Conservation (phyloP, 1,140 invertebrate genomes). For the Penaeus vannamei region DNA sequence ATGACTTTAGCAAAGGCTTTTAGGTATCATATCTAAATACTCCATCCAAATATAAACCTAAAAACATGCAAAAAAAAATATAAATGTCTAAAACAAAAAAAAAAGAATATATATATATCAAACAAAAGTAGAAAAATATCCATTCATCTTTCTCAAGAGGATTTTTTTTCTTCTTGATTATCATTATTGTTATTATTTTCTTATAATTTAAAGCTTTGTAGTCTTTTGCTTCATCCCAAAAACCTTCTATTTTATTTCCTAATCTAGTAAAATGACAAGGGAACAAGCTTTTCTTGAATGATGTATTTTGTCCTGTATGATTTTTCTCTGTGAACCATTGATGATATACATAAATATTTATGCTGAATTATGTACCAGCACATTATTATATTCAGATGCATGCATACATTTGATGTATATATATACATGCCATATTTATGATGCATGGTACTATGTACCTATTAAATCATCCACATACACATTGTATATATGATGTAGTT, state of each 20-base stretch:
- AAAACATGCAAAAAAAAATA: too few species aligned
- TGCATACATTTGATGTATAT: constrained; percentile 65
- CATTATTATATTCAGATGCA: constrained; percentile 54
- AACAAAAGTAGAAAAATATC: too few species aligned
- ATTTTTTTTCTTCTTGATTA: too few species aligned
- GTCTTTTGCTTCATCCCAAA: constrained; percentile 10
- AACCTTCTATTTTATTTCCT: constrained; percentile 29
- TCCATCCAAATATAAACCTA: too few species aligned
- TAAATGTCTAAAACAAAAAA: too few species aligned
- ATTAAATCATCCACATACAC: constrained; percentile 62
- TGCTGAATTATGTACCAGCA: constrained; percentile 57
- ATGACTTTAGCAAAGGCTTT: too few species aligned
- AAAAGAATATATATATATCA: too few species aligned
- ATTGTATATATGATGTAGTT: constrained; percentile 55
- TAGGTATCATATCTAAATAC: too few species aligned
- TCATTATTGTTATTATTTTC: not conserved
- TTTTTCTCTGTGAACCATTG: constrained; percentile 30
- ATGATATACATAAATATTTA: constrained; percentile 34
- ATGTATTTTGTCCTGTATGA: constrained; percentile 41
- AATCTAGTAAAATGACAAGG: not conserved
- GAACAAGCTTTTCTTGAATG: constrained; percentile 38
- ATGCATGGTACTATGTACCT: constrained; percentile 63
- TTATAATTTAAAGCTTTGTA: constrained; percentile 24
- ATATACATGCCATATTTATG: constrained; percentile 64
- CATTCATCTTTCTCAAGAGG: too few species aligned